Base-by-base conservation (phyloP, 2,888 invertebrate species). In the Amphipyra tragopoginis region DNA sequence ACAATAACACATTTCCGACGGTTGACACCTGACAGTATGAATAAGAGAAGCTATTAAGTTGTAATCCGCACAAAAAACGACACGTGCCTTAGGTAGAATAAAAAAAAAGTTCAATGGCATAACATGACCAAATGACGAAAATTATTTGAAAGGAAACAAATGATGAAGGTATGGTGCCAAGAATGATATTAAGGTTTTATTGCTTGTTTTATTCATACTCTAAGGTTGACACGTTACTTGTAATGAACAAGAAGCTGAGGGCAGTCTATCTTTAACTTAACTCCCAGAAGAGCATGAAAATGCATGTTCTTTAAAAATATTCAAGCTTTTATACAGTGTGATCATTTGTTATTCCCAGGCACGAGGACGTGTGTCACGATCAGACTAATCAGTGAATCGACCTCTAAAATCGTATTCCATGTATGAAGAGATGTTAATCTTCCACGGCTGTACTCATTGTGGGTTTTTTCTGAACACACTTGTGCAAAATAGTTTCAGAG, bases 351-450 rank as follows among this genome's bases (percentile, higher is more conserved):
- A 48, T 48, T 74, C 56, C 59, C 59, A 52, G n/a, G 45, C 50
- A 52, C 72, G 62, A 67, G 74, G 74, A 66, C 68, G 64, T 48
- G 49, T 68, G 65, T 74, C 77, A 72, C 79, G 76, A 69, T 42
- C 43, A 52, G 40, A 65, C 62, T 74, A 74, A 74, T 79, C 77
- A 68, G 67, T 64, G 40, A 58, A 79, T 79, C 77, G 74, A 68
- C 79, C 79, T 79, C 52, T 70, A 60, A 62, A 74, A 75, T 60
- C 49, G 63, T 62, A 54, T 61, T 58, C 65, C 65, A 68, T 73
- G 73, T 69, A 67, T 72, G 56, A 72, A 67, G 43, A 56, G 77
- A 79, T 79, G 58, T 36, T 59, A 70, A 78, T 78, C 79, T 65
- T 21, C 29, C 33, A 33, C 14, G 42, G 21, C 29, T 49, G 10